Percentiles rank a stretch among this genome's conserved stretches.
These are phyloP conservation scores for Thecophora atra DNA, from an alignment of 2,888 invertebrate species.

Conservation along the genomic window DNA sequence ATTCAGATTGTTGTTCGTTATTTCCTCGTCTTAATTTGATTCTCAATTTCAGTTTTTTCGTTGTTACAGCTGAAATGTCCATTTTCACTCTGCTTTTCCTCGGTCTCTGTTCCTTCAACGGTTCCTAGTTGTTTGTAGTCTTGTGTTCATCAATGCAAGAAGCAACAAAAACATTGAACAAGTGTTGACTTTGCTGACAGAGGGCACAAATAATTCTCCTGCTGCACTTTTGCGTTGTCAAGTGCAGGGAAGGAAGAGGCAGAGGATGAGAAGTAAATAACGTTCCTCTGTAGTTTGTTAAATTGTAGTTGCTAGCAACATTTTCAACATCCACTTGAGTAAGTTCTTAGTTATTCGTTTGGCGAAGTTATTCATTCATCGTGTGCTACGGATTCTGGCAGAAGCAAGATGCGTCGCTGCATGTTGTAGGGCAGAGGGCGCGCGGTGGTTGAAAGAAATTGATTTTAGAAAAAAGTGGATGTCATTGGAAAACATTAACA, in stretches of 20 bases:
- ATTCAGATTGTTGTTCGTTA: too few species aligned
- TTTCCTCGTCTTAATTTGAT: too few species aligned
- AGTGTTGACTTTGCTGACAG: slow-evolving; percentile 3
- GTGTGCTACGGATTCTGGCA: neutral
- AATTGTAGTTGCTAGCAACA: neutral
- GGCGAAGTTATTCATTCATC: neutral
- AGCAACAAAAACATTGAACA: neutral
- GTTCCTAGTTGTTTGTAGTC: too few species aligned
- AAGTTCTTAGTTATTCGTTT: neutral
- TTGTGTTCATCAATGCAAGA: neutral
- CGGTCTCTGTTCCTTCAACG: too few species aligned
- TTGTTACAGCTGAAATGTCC: too few species aligned
- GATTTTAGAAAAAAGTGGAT: too few species aligned
- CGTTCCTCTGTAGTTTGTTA: neutral
- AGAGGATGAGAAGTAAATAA: too few species aligned
- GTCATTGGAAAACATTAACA: too few species aligned
- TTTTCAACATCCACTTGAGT: slow-evolving; percentile 3
- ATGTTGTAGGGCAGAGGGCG: neutral
- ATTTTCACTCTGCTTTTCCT: too few species aligned
- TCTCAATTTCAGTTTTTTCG: too few species aligned
- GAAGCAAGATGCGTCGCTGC: too few species aligned
- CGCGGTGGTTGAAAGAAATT: too few species aligned
- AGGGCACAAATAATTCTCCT: neutral
- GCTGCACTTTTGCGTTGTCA: neutral
- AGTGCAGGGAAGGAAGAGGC: neutral